Evolutionary conservation across 2,888 invertebrate genomes (phyloP).

Genomic region (Microchrysa polita): DNA sequence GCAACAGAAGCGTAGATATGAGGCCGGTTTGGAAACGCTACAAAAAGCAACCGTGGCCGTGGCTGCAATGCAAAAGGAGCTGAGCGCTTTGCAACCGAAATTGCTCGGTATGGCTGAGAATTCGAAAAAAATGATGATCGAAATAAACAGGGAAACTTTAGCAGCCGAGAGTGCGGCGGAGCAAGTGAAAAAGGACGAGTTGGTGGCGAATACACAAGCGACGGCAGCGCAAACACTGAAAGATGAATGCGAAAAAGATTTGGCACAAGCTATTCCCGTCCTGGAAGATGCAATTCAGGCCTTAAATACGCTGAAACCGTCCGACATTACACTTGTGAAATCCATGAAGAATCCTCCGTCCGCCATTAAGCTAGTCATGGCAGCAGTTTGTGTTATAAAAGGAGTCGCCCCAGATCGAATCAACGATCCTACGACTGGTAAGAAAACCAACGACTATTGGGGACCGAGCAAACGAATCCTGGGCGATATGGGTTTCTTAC

Average conservation of each 20-base stretch:
- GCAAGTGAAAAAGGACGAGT: slow-evolving; percentile 86
- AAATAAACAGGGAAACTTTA: slow-evolving; percentile 79
- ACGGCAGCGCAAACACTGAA: slow-evolving; percentile 84
- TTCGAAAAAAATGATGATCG: slow-evolving; percentile 80
- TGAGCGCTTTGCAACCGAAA: slow-evolving; percentile 84
- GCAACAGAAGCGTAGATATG: slow-evolving; percentile 78
- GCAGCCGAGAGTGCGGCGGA: slow-evolving; percentile 82
- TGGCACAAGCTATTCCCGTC: slow-evolving; percentile 90
- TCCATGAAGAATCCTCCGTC: slow-evolving; percentile 92
- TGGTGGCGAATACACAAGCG: slow-evolving; percentile 87
- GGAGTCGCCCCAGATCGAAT: slow-evolving; percentile 72
- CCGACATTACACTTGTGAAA: slow-evolving; percentile 90
- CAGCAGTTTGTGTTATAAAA: slow-evolving; percentile 77
- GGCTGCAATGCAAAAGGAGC: slow-evolving; percentile 79
- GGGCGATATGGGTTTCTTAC: slow-evolving; percentile 85
- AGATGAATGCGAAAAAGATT: slow-evolving; percentile 90
- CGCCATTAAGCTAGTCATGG: slow-evolving; percentile 74
- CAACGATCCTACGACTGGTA: slow-evolving; percentile 75
- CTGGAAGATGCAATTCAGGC: slow-evolving; percentile 86
- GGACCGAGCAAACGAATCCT: slow-evolving; percentile 84
- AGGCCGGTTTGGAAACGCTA: slow-evolving; percentile 83
- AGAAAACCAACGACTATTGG: slow-evolving; percentile 91
- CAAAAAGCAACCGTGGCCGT: slow-evolving; percentile 82
- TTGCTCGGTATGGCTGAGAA: slow-evolving; percentile 81
- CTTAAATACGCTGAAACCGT: slow-evolving; percentile 88